Percentiles rank a stretch among this genome's conserved stretches.
Conservation (phyloP, 2,797 vertebrate species). For the Chlorospingus flavigularis region DNA sequence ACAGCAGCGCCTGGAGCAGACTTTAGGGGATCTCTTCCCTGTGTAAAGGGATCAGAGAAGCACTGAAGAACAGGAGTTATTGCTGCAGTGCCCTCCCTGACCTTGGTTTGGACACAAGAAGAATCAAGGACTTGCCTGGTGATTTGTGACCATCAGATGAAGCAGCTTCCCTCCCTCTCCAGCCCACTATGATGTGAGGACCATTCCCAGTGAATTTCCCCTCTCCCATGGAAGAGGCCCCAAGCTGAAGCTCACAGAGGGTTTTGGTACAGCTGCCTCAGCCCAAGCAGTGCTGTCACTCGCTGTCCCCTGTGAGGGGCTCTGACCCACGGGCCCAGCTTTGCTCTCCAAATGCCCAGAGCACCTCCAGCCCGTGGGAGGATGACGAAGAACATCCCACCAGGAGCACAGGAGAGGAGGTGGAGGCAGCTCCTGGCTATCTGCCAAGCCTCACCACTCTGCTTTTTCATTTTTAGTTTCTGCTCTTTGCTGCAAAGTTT, state of each 20-base stretch:
- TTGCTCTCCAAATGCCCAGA: fast-evolving
- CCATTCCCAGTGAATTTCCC: background rate
- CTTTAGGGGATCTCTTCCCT: background rate
- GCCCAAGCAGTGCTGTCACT: fast-evolving
- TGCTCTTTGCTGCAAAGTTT: slow-evolving; percentile 68
- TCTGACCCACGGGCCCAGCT: background rate
- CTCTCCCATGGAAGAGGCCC: background rate
- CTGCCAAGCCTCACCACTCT: background rate
- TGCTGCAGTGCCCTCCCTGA: background rate
- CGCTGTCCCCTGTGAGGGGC: fast-evolving
- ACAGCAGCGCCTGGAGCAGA: background rate
- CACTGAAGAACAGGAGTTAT: fast-evolving
- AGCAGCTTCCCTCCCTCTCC: background rate
- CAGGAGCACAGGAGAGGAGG: background rate
- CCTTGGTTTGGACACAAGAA: background rate
- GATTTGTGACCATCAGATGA: background rate
- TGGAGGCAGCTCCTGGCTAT: slow-evolving; percentile 29
- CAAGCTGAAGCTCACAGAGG: background rate
- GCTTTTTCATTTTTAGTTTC: slow-evolving; percentile 41
- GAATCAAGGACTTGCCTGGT: background rate
- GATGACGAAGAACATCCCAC: background rate
- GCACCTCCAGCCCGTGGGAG: background rate
- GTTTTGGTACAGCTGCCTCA: background rate
- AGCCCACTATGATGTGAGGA: fast-evolving
- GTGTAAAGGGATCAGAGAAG: background rate